Percentiles rank a stretch among this genome's conserved stretches.
Evolutionary conservation across 2,113 vertebrate genomes (phyloP).

Genomic region (Macroglossus sobrinus): DNA sequence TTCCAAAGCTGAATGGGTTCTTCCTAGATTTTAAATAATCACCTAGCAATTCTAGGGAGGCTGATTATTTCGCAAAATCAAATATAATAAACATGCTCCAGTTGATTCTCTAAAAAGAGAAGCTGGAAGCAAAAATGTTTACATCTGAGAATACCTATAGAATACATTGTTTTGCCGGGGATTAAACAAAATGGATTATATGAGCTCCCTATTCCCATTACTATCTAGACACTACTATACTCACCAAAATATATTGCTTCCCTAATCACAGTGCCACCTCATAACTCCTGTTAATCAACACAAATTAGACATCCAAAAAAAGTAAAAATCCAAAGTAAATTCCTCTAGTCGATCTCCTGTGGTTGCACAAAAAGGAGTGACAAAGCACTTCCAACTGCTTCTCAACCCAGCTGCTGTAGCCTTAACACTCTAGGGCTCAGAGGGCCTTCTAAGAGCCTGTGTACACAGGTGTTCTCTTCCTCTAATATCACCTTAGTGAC

Average conservation of each 20-base stretch:
- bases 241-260: conserved; percentile 60
- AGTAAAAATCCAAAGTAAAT: conserved; percentile 68
- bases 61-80: not conserved
- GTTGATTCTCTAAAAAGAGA: not conserved
- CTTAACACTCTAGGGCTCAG: conserved; percentile 1
- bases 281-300: conserved; percentile 76
- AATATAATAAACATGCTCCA: not conserved
- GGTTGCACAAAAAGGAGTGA: conserved; percentile 38
- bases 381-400: conserved; percentile 63
- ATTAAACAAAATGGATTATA: conserved; percentile 3
- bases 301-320: conserved; percentile 69
- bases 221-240: conserved; percentile 33
- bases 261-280: conserved; percentile 52
- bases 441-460: conserved; percentile 32
- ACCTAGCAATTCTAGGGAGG: not conserved
- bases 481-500: conserved; percentile 47
- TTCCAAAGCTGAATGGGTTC: accelerated
- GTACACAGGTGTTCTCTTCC: conserved; percentile 56
- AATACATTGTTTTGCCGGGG: not conserved
- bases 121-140: conserved; percentile 23
- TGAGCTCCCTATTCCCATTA: not conserved
- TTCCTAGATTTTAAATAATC: not conserved
- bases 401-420: conserved; percentile 64
- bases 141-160: not conserved
- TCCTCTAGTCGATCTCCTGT: conserved; percentile 37